Percentiles rank a stretch among this genome's conserved stretches.
Conservation (phyloP, 1,140 invertebrate species). For the Dreissena polymorpha region DNA sequence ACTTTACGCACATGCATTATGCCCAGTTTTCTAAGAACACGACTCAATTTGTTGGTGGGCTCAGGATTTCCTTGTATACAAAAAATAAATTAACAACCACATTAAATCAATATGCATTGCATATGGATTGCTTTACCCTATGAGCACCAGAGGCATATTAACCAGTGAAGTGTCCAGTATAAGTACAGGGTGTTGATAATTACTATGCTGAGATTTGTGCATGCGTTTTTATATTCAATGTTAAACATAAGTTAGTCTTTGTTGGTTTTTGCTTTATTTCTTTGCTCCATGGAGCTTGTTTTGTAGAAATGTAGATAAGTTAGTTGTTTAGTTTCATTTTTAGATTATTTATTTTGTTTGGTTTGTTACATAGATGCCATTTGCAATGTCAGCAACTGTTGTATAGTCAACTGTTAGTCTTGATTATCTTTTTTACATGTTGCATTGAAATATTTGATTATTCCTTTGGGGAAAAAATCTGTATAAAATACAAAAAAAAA, state of each 20-base stretch:
- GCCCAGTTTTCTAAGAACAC: too few species aligned
- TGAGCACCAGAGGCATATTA: too few species aligned
- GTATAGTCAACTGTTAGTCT: constrained; percentile 4
- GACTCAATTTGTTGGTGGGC: too few species aligned
- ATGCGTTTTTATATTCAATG: constrained; percentile 37
- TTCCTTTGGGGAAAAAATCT: too few species aligned
- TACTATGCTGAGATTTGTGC: constrained; percentile 45
- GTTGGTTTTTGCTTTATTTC: constrained; percentile 32
- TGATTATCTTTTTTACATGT: not conserved
- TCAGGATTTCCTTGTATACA: too few species aligned
- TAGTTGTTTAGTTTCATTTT: constrained; percentile 54
- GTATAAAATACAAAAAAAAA: too few species aligned
- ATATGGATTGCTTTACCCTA: too few species aligned
- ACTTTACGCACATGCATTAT: too few species aligned
- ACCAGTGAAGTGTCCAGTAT: too few species aligned
- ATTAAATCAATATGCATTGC: too few species aligned
- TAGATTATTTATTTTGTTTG: constrained; percentile 56
- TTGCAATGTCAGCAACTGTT: constrained; percentile 5
- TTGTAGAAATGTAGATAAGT: constrained; percentile 50
- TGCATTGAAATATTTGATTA: too few species aligned
- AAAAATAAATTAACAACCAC: too few species aligned
- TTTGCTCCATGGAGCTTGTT: constrained; percentile 42
- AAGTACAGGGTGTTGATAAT: not conserved
- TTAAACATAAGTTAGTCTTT: constrained; percentile 31
- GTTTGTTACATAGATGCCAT: constrained; percentile 47